These are phyloP conservation scores for Cacoxenus indagator DNA, from an alignment of 2,888 invertebrate species.

Conservation along the genomic window DNA sequence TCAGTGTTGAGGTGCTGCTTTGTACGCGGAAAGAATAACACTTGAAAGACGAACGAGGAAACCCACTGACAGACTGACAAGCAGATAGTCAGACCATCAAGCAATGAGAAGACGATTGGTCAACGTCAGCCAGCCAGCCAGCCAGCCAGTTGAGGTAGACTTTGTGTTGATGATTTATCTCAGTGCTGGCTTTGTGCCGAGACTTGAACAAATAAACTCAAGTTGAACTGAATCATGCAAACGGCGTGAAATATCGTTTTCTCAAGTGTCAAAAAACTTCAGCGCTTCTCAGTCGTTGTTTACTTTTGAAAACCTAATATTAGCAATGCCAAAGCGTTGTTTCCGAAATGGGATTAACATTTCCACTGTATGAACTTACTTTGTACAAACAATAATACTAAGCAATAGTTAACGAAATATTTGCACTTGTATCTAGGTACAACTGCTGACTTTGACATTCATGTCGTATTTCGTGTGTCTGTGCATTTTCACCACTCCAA, in stretches of 20 bases:
- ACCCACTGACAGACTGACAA: not conserved
- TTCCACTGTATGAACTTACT: not conserved
- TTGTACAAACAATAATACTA: too few species aligned
- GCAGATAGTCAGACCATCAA: not conserved
- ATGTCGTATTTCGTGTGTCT: not conserved
- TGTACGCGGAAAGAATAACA: constrained; percentile 14
- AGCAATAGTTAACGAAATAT: too few species aligned
- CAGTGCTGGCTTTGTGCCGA: not conserved
- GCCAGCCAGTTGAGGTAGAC: not conserved
- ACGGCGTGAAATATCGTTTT: not conserved
- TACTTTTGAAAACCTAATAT: not conserved
- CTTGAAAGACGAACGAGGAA: not conserved
- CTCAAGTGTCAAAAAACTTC: not conserved
- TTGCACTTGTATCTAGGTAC: not conserved
- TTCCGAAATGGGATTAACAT: not conserved
- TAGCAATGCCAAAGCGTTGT: not conserved
- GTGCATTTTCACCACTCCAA: not conserved
- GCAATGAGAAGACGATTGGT: not conserved
- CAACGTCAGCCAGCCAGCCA: not conserved
- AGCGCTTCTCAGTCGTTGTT: not conserved
- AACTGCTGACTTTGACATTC: constrained; percentile 8
- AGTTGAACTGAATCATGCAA: constrained; percentile 5
- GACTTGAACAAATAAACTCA: not conserved
- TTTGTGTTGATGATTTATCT: constrained; percentile 13
- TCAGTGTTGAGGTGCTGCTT: not conserved